phyloP scores from a whole-genome alignment of 2,113 vertebrate species.

The Pterocles burchelli region DNA sequence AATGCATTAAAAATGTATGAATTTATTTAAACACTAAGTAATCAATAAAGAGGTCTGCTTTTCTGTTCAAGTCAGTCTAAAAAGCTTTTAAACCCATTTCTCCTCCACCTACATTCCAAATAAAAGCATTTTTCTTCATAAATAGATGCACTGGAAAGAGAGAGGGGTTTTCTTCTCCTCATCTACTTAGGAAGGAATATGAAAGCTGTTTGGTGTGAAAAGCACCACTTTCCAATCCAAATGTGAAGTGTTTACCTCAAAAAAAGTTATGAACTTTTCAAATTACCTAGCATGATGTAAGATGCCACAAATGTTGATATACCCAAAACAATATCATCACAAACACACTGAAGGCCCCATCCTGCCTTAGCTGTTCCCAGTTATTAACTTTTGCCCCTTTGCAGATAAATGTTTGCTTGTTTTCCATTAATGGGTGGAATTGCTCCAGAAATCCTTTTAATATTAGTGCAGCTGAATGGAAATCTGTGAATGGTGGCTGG shows the following conservation, averaged over 20 bases:
- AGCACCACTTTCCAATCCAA: background rate
- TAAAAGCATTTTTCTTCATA: background rate
- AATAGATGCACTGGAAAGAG: background rate
- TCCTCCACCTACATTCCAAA: background rate
- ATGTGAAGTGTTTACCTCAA: background rate
- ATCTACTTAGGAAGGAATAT: background rate
- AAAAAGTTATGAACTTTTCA: background rate
- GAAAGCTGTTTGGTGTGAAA: background rate
- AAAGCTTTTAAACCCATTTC: background rate
- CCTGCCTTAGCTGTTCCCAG: background rate
- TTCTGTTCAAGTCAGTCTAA: background rate
- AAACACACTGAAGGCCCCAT: background rate
- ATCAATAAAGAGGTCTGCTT: background rate
- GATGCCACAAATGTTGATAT: background rate
- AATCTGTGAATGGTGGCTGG: background rate
- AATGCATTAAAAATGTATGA: background rate
- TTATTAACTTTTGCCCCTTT: background rate
- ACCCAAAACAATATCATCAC: background rate
- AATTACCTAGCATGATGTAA: background rate
- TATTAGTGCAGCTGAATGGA: background rate
- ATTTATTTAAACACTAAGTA: background rate
- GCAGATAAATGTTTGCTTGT: background rate
- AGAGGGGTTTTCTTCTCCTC: background rate
- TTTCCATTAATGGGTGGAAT: background rate
- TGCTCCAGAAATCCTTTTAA: background rate